These are phyloP conservation scores for Venusia cambrica DNA, from an alignment of 2,888 invertebrate genomes.

Conservation along the genomic window DNA sequence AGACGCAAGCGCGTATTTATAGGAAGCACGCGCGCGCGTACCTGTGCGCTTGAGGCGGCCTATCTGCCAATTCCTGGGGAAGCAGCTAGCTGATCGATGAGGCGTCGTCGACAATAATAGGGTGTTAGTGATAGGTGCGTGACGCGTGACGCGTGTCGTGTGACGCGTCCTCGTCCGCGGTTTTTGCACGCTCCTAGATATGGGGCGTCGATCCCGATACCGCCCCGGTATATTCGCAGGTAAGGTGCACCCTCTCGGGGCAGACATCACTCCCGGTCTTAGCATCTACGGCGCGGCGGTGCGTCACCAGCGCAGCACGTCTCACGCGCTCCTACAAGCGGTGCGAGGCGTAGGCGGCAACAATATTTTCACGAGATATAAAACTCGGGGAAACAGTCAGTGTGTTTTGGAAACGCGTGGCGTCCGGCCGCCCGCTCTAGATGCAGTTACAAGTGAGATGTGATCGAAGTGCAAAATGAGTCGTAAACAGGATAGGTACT, in stretches of 20 bases:
- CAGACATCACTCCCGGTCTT: constrained; percentile 51
- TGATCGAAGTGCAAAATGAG: constrained; percentile 68
- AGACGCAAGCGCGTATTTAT: constrained; percentile 39
- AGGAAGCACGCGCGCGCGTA: constrained; percentile 41
- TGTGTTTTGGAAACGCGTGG: constrained; percentile 61
- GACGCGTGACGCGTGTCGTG: too few species aligned
- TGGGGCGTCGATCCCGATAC: constrained; percentile 32
- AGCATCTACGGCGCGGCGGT: constrained; percentile 42
- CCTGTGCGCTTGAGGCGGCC: constrained; percentile 47
- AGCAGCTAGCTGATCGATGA: constrained; percentile 62
- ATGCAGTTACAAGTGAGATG: constrained; percentile 46
- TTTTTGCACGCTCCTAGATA: constrained; percentile 21
- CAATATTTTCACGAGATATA: constrained; percentile 67
- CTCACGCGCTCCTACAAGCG: constrained; percentile 50
- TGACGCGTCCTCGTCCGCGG: constrained; percentile 37
- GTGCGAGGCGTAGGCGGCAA: constrained; percentile 55
- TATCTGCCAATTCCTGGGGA: constrained; percentile 55
- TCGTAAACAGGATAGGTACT: constrained; percentile 69
- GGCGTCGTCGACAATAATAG: constrained; percentile 51
- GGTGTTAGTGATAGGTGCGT: constrained; percentile 49
- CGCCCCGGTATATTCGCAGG: constrained; percentile 59
- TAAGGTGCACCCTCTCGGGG: constrained; percentile 60
- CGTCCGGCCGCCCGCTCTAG: constrained; percentile 48
- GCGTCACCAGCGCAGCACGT: constrained; percentile 57
- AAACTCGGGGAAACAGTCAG: constrained; percentile 61